phyloP scores from a whole-genome alignment of 2,888 invertebrate species.

The Pycnomerus fuliginosus region DNA sequence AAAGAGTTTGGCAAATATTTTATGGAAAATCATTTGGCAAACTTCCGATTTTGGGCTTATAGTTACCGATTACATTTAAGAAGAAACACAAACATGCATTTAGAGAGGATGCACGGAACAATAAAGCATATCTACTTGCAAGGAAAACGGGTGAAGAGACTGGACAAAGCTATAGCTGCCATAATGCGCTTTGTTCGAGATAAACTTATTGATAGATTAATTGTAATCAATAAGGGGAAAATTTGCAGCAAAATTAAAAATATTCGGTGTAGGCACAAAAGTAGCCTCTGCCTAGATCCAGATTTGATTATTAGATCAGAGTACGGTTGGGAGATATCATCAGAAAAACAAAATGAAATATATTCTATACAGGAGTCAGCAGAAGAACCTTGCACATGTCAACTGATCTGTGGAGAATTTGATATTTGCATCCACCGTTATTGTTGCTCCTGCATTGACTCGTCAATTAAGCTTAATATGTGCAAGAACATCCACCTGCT shows the following conservation, averaged over 20 bases:
- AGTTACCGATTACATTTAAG: too few relatives aligned
- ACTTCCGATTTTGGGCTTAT: conserved; percentile 25
- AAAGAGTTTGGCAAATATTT: conserved; percentile 26
- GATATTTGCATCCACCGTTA: conserved; percentile 21
- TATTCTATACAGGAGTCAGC: conserved; percentile 8
- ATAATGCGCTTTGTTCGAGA: conserved; percentile 32
- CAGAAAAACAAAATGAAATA: conserved; percentile 5
- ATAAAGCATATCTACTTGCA: too few relatives aligned
- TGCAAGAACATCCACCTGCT: conserved; percentile 13
- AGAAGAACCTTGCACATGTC: conserved; percentile 14
- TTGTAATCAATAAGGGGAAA: conserved; percentile 32
- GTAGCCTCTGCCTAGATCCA: conserved; percentile 7
- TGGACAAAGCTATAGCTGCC: too few relatives aligned
- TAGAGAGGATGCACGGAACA: conserved; percentile 26
- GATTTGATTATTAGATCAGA: conserved; percentile 4
- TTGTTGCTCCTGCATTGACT: conserved; percentile 22
- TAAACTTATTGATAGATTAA: conserved; percentile 29
- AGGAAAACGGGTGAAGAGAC: too few relatives aligned
- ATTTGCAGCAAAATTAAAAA: conserved; percentile 21
- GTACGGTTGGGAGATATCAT: conserved; percentile 12
- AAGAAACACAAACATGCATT: conserved; percentile 20
- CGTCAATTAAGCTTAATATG: conserved; percentile 11
- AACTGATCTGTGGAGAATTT: conserved; percentile 16
- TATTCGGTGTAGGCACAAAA: conserved; percentile 15
- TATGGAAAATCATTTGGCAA: conserved; percentile 16